phyloP scores from a whole-genome alignment of 2,113 vertebrate genomes.

The Leptobrachium ailaonicum region DNA sequence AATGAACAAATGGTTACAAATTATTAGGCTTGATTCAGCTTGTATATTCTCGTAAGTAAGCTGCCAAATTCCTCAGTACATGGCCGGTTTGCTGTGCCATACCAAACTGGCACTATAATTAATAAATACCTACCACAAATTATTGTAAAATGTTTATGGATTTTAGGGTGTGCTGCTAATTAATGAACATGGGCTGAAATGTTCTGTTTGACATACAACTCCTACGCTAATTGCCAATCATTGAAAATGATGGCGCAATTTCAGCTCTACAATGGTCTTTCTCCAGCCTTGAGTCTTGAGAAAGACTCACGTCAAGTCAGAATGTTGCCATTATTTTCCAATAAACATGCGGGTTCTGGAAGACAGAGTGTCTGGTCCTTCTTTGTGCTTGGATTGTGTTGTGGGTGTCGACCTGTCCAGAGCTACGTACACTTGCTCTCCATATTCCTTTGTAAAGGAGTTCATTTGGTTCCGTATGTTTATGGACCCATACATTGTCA shows the following conservation, averaged over 20 bases:
- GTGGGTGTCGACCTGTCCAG: too few relatives aligned
- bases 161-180: slow-evolving; percentile 7
- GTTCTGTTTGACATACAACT: not conserved
- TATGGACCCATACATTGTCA: too few relatives aligned
- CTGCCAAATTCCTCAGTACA: not conserved
- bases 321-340: too few relatives aligned
- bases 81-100: not conserved
- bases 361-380: too few relatives aligned
- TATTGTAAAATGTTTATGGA: not conserved
- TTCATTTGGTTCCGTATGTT: too few relatives aligned
- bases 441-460: too few relatives aligned
- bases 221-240: not conserved
- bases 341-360: too few relatives aligned
- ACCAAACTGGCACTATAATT: not conserved
- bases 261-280: too few relatives aligned
- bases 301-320: not conserved
- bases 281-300: not conserved
- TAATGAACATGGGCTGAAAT: not conserved
- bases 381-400: too few relatives aligned
- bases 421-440: too few relatives aligned
- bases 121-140: not conserved
- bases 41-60: not conserved
- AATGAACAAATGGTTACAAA: not conserved
- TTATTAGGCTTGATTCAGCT: not conserved
- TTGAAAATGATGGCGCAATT: not conserved